Base-by-base conservation (phyloP, 2,797 vertebrate species). In the Phrynocephalus guinanensis region DNA sequence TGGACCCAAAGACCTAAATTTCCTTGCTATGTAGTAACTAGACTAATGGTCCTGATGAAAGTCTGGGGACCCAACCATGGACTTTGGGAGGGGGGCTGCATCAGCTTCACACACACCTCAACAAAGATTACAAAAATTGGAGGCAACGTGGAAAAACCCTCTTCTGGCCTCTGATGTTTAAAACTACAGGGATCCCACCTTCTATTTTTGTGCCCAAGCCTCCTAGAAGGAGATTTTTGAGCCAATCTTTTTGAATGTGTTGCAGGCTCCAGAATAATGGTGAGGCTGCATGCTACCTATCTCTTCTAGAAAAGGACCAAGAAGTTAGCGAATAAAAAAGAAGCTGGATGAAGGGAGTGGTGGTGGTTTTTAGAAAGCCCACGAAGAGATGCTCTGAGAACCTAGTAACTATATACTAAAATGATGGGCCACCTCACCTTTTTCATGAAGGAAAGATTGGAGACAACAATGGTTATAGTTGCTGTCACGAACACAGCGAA, bases 391-490 rank as follows among this genome's bases (percentile, higher is more conserved):
- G 28, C 18, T 18, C 16, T 7, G 7, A 22, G 11, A 63, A 1
- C 56, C 30, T 80, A 18, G n/a, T 22, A 80, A 60, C 50, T 84
- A 8, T 84, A 8, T 60, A 73, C 22, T 28, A 30, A 77, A 48
- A 28, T 9, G 5, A 8, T 16, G 82, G 81, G 28, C 15, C 20
- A 33, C 50, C 94, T 95, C 96, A 98, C 99, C 98, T 99, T 99
- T 77, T 98, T 99, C 95, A 99, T 98, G 95, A 99, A 99, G 96
- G 98, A 98, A 97, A 99, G 99, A 96, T 98, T 87, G 76, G 98
- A 99, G 91, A 99, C 98, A 0, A 96, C 87, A 44, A 98, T 93
- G 91, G 98, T 98, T 83, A 99, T 98, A 0, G 98, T 89, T 5
- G 97, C 97, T 0, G 98, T 99, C 96, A 99, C 98, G 87, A 98